These are phyloP conservation scores for Lepilemur septentrionalis DNA, from an alignment of 2,797 vertebrate species.

Conservation along the genomic window DNA sequence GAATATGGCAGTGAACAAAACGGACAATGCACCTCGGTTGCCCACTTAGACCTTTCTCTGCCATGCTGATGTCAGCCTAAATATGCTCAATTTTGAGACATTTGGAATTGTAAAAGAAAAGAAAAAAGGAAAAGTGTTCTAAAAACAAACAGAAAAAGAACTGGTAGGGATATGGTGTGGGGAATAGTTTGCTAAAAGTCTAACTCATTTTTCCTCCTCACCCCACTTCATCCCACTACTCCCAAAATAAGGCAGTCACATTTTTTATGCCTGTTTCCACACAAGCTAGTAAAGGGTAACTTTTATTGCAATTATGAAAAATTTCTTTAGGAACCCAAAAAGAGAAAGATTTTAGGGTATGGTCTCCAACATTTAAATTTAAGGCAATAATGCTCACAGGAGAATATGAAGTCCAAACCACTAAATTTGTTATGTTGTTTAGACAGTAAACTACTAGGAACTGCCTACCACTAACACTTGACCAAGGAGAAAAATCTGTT, in stretches of 20 bases:
- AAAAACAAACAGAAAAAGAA: background rate
- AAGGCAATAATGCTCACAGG: background rate
- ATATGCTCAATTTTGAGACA: background rate
- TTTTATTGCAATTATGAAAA: background rate
- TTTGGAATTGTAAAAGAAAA: background rate
- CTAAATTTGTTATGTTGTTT: background rate
- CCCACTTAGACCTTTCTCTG: background rate
- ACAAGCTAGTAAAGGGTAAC: background rate
- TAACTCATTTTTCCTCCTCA: background rate
- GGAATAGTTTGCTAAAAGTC: background rate
- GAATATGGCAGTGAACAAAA: background rate
- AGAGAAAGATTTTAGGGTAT: background rate
- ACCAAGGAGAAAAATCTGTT: background rate
- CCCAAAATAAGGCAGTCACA: background rate
- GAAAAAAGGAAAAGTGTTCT: background rate
- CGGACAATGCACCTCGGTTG: background rate
- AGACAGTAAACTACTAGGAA: background rate
- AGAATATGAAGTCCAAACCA: background rate
- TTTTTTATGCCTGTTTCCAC: background rate
- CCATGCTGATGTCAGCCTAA: background rate
- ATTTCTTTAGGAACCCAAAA: background rate
- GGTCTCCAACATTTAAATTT: background rate
- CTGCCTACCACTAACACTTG: background rate
- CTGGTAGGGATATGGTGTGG: background rate
- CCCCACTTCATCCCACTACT: background rate